Evolutionary conservation across 2,888 invertebrate genomes (phyloP), one percentile per base, ranked within the genome.

Genomic region (Teleiodes luculella): DNA sequence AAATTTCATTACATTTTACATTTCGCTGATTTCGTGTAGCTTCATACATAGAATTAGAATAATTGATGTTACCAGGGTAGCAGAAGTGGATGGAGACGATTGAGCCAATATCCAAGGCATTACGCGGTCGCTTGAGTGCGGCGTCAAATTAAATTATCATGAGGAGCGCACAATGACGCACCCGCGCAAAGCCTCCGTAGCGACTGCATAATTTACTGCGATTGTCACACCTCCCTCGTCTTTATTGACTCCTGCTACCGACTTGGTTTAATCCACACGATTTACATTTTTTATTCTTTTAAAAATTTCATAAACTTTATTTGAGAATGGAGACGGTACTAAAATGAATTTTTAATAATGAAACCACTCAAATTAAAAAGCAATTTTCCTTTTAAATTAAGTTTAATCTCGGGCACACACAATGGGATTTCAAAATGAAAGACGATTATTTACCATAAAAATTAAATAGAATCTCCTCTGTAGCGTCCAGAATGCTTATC

Each of bases 141-240:
- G 63, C 68, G 70, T 68, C 66, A 75, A 82, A 84, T 85, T 80
- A 78, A 82, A 82, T 83, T 83, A 83, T 75, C 83, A 78, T 78
- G 76, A 74, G 71, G 68, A 72, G 66, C 70, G 70, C 68, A 70
- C 72, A 67, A 68, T 69, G 73, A 72, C 74, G 66, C 72, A 62
- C 66, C 65, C 63, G 61, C 64, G 59, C 55, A 58, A 60, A 63
- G 62, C 63, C 61, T 54, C 66, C 57, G 57, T 64, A 65, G 58
- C 61, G 66, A 62, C 55, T 72, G 71, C 70, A 77, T 75, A 74
- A 77, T 78, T 77, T 69, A 68, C 66, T 59, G 54, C 54, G 58
- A 59, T 72, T 68, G 66, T 66, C 61, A 61, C 65, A 43, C 43
- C 60, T 64, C 58, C 62, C 65, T 59, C 63, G 61, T 55, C 39